These are phyloP conservation scores for Pachyrhynchus sulphureomaculatus DNA, from an alignment of 1,140 invertebrate genomes.

Conservation along the genomic window DNA sequence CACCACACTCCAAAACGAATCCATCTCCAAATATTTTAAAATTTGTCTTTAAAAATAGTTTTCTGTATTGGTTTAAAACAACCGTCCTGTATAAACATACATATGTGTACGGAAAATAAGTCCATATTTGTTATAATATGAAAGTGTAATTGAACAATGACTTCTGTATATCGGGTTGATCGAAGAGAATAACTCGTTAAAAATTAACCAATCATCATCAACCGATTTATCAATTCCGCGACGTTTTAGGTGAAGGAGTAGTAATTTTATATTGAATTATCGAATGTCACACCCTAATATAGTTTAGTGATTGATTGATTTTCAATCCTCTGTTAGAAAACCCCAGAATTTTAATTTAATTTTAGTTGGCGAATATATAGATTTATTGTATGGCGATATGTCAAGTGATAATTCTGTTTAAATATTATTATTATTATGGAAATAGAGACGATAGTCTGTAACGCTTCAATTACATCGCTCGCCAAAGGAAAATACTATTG, in stretches of 20 bases:
- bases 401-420: too few relatives aligned
- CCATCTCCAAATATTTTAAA: too few relatives aligned
- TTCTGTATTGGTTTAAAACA: too few relatives aligned
- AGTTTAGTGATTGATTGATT: conserved; percentile 21
- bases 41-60: too few relatives aligned
- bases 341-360: background rate
- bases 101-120: conserved; percentile 21
- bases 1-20: too few relatives aligned
- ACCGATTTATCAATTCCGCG: conserved; percentile 22
- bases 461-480: too few relatives aligned
- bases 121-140: conserved; percentile 5
- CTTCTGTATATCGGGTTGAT: conserved; percentile 19
- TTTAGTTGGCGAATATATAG: background rate
- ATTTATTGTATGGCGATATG: too few relatives aligned
- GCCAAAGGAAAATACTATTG: too few relatives aligned
- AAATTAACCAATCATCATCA: conserved; percentile 28
- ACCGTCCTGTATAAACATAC: too few relatives aligned
- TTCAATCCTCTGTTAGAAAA: conserved; percentile 4
- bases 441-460: too few relatives aligned
- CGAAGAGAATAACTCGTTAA: conserved; percentile 28
- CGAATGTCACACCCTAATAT: conserved; percentile 12
- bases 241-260: conserved; percentile 21
- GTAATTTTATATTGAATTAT: conserved; percentile 29
- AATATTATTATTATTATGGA: too few relatives aligned
- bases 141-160: conserved; percentile 17